phyloP scores from a whole-genome alignment of 2,888 invertebrate species.

The Rotaria magnacalcarata region DNA sequence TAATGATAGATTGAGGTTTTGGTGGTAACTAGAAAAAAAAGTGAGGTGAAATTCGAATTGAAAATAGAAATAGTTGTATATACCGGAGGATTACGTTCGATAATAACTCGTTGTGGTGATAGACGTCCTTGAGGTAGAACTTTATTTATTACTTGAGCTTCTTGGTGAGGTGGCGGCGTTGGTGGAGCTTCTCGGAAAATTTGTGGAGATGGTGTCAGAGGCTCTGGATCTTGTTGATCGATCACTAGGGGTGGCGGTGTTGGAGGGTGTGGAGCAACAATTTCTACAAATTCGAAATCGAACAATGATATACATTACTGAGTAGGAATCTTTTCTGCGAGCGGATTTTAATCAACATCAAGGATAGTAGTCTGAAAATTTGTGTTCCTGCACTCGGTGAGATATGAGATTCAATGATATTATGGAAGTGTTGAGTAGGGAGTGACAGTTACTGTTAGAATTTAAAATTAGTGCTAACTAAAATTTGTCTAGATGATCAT shows the following conservation, averaged over 20 bases:
- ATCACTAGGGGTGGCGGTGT: not conserved
- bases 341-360: no score
- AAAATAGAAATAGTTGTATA: not conserved
- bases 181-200: conserved; percentile 6
- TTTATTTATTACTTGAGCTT: not conserved
- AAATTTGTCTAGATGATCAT: no score
- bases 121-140: not conserved
- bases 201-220: not conserved
- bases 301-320: not conserved
- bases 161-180: not conserved
- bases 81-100: not conserved
- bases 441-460: no score
- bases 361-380: no score
- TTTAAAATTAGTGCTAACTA: no score
- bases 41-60: not conserved
- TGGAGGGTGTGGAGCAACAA: not conserved
- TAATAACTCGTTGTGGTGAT: not conserved
- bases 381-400: no score
- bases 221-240: not conserved
- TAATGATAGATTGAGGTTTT: conserved; percentile 28
- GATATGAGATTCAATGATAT: no score
- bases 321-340: no score
- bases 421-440: no score
- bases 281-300: not conserved
- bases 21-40: conserved; percentile 15